Evolutionary conservation across 2,888 invertebrate genomes (phyloP), one percentile per base, ranked within the genome.

Genomic region (Tinea pellionella): DNA sequence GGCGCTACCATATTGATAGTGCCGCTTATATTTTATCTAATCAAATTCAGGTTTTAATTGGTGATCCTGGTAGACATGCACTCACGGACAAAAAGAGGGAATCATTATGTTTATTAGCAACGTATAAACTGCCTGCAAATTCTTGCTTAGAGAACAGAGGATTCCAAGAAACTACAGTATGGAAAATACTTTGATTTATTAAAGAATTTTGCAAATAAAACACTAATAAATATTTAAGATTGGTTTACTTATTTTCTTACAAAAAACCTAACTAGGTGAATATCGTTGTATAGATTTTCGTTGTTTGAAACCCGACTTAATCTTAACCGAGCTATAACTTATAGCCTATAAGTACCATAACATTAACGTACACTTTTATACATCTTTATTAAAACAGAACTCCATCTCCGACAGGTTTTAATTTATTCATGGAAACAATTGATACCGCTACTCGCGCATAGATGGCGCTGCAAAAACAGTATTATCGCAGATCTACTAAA

Each of bases 21-120:
- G n/a, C n/a, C n/a, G n/a, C 9, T 37, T 6, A 37, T 9, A 6
- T 37, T 37, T 16, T 9, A n/a, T n/a, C n/a, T n/a, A n/a, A n/a
- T n/a, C n/a, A n/a, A 15, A 68, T 73, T 0, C 69, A 80, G 74
- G 77, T 91, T 32, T 68, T 89, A 32, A 77, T 91, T 42, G 91
- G 90, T 0, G 91, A 91, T 68, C 91, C 91, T 0, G 91, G 91
- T 0, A 74, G 91, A 29, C 90, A 91, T 67, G 89, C 87, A 0
- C 67, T 90, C 60, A 88, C 87, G 0, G 68, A 69, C 0, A 68
- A 67, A 53, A 70, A 84, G 43, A 73, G 74, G 1, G 65, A 69
- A 12, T 71, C 73, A 37, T 74, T 90, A 70, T 67, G 66, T 0
- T 68, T 77, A 0, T 61, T 89, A 0, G 78, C 82, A 0, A 77